phyloP scores from a whole-genome alignment of 2,797 vertebrate species.

The Acrossocheilus fasciatus region DNA sequence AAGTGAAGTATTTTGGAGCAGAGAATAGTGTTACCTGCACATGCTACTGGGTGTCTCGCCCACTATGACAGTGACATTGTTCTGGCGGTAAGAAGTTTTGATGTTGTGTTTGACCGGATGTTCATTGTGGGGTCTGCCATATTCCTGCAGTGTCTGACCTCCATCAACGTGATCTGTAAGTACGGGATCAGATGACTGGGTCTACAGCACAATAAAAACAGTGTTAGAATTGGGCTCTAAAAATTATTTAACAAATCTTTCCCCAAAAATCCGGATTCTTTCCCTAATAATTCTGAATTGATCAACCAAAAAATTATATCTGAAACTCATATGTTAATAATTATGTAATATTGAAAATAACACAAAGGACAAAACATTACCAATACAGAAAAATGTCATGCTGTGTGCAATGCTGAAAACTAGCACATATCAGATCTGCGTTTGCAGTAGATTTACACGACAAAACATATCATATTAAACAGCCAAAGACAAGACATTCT shows the following conservation, averaged over 20 bases:
- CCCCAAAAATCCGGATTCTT: too few species aligned
- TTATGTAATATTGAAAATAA: background rate
- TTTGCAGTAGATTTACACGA: background rate
- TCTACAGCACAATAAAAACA: conserved; percentile 7
- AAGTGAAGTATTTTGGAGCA: background rate
- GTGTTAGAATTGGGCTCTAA: background rate
- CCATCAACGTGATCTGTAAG: background rate
- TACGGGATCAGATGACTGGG: conserved; percentile 39
- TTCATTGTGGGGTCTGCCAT: conserved; percentile 61
- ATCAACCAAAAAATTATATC: background rate
- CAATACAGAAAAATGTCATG: too few species aligned
- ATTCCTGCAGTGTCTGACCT: background rate
- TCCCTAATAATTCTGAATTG: background rate
- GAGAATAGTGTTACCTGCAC: conserved; percentile 80
- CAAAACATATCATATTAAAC: background rate
- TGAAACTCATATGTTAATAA: background rate
- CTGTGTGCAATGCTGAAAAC: background rate
- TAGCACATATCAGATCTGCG: background rate
- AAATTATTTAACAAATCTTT: background rate
- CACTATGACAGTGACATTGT: conserved; percentile 80
- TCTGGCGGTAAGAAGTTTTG: conserved; percentile 73
- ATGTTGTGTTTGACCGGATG: conserved; percentile 82
- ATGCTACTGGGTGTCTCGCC: conserved; percentile 88
- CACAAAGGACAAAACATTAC: background rate
- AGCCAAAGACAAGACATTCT: background rate